Evolutionary conservation across 2,113 vertebrate species (phyloP), one percentile per base, ranked within the genome.

Genomic region (Cephalopterus ornatus): DNA sequence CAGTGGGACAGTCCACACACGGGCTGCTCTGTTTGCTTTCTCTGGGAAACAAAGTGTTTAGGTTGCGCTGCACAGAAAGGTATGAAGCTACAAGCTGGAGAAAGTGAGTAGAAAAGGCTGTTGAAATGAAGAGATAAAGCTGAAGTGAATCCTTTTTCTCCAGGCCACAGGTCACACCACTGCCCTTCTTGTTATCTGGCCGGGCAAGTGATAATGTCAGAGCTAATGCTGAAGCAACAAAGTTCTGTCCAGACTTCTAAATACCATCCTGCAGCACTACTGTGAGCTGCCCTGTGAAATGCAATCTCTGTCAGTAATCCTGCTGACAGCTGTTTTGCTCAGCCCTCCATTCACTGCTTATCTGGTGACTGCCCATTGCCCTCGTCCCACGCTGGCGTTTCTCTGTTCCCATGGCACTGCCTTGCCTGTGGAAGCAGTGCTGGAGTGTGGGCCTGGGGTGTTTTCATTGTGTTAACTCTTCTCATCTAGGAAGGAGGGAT

Each of bases 401-500:
- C 89, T 78, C 74, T 39, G 97, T 98, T 98, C 97, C 97, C 97
- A 97, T 97, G 97, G 97, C 79, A 49, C 90, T 97, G 94, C 95
- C 97, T 79, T 92, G 95, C 97, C 90, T 89, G 85, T 47, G 87
- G 95, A 95, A 88, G 95, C 71, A 42, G 93, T 3, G 52, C 95
- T 91, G 49, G 71, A 89, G 91, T 41, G 41, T 91, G 93, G 94
- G 77, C 73, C 52, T 91, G 53, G 55, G 41, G 33, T 33, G 15
- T 92, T 95, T 97, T 87, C 75, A 20, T 79, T 89, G 88, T 89
- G 81, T 92, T 96, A 87, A 96, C 83, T 96, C 92, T 87, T 96
- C 83, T 97, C 93, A 33, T 28, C 41, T 92, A 89, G 92, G 81
- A 96, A 90, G 81, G 89, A 93, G 93, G 72, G 89, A 85, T 30